Evolutionary conservation across 23 tunicate species (phyloP), one percentile per base, ranked within the genome.

Genomic region (Botrylloides violaceus): DNA sequence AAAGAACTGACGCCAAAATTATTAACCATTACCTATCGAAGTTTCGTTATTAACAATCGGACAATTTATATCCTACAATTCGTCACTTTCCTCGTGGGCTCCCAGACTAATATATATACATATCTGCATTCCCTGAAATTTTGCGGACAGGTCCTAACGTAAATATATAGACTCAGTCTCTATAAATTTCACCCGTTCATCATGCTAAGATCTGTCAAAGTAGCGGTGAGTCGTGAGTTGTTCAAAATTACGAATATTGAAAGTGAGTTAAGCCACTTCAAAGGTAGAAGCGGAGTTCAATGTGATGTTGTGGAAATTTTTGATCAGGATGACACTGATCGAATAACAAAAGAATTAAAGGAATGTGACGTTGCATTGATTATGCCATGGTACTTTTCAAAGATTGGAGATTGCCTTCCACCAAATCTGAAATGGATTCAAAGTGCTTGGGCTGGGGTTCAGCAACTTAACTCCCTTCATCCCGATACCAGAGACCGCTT

Each of bases 401-500:
- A 9, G 12, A 15, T 43, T 15, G 53, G 53, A 9, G 15, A 43
- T 43, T 43, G 53, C 53, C 53, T 43, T 7, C 53, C 53, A 43
- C 53, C 53, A 43, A 7, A 9, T 9, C 53, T 43, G 15, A 80
- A 80, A 37, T 80, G 84, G 84, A 58, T 80, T 30, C 84, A 80
- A 59, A 32, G 59, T 19, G 72, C 80, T 1, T 74, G 38, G 65
- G 79, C 79, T 4, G 84, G 84, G 21, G 28, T 80, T 30, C 79
- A 80, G 7, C 38, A 0, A 0, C 0, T 68, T 2, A 37, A 60
- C 15, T 25, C 1, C 18, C 31, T 19, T 6, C 0, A 9, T 28
- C 56, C 12, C 9, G n/a, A 35, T 19, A 15, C 4, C 58, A 36
- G 29, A 22, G 12, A 0, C 19, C 20, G 37, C 18, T 37, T 34